A percentile compares a stretch with the other conserved stretches of the same genome.
Evolutionary conservation across 2,888 invertebrate species (phyloP).

Genomic region (Orchesella flavescens): DNA sequence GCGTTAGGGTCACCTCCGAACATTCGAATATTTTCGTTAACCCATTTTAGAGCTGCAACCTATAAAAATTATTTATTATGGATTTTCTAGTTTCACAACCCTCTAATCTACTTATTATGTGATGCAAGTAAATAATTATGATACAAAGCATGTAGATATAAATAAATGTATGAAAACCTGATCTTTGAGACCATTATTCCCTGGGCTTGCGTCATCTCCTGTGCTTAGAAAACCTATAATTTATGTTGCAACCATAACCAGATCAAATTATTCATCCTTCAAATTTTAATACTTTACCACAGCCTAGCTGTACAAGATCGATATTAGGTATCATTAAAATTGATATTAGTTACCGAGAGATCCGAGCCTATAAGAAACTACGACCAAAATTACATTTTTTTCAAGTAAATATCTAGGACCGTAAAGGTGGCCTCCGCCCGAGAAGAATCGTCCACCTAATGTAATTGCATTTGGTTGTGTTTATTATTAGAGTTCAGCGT

Average conservation of each 20-base stretch:
- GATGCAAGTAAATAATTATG: no score
- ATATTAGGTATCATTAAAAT: no score
- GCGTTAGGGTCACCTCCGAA: constrained; percentile 31
- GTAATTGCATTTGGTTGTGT: background rate
- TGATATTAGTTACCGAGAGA: constrained; percentile 36
- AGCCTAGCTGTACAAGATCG: no score
- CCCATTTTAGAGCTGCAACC: constrained; percentile 58
- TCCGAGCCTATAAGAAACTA: constrained; percentile 51
- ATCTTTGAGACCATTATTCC: constrained; percentile 57
- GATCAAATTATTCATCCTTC: no score
- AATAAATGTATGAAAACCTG: constrained; percentile 23
- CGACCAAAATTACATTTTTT: constrained; percentile 51
- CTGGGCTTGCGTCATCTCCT: constrained; percentile 49
- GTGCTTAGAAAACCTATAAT: constrained; percentile 64
- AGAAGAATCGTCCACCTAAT: constrained; percentile 15
- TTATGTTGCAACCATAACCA: no score
- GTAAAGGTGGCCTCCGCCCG: constrained; percentile 39
- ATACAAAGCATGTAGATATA: no score
- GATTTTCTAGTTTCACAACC: no score
- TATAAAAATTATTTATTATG: no score
- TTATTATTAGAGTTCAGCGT: no score
- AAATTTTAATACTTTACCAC: no score
- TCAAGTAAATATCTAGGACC: constrained; percentile 50
- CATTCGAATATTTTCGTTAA: background rate
- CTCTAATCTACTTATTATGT: no score